Base-by-base conservation (phyloP, 2,113 vertebrate species). In the Eulemur macaco region DNA sequence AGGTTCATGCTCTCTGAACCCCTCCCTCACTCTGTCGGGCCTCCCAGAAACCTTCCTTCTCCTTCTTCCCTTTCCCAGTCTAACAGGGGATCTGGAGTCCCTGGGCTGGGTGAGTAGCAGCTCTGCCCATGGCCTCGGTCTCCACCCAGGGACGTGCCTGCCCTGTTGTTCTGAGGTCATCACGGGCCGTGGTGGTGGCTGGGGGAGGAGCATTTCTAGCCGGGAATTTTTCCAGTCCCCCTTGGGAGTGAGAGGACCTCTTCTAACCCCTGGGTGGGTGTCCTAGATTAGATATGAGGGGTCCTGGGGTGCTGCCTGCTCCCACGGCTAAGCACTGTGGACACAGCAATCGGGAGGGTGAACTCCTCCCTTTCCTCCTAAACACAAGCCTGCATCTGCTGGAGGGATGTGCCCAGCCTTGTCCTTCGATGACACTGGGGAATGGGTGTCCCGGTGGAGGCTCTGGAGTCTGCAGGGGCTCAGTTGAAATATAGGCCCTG, bases 161-260 rank as follows among this genome's bases (percentile, higher is more conserved):
- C 7, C 21, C 17, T 29, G 6, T 10, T 4, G 8, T 31, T 42
- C 42, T 77, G 77, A 96, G 52, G 82, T 39, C 68, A 56, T 2
- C 13, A 5, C 3, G 0, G 0, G 2, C 6, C 58, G 27, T 20
- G 4, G 6, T 10, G 23, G 15, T 10, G 25, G 37, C 13, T 31
- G 47, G 31, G 78, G 31, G 27, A 63, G 42, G 42, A 15, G 52
- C 27, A 15, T 64, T 63, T 73, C 71, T 0, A 3, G n/a, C 27
- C 34, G 17, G 63, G 27, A 50, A 39, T 12, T 80, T 81, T 81
- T 63, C 17, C 10, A 8, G 14, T 66, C 39, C 56, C 18, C 20
- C 9, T 56, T 87, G 20, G 52, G 42, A 63, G 27, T 29, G 25
- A 88, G 39, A 76, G 10, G 27, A 5, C 29, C 39, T 69, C 73